phyloP scores from a whole-genome alignment of 53 echinoderm and acorn worm species.

The Holothuria scabra region DNA sequence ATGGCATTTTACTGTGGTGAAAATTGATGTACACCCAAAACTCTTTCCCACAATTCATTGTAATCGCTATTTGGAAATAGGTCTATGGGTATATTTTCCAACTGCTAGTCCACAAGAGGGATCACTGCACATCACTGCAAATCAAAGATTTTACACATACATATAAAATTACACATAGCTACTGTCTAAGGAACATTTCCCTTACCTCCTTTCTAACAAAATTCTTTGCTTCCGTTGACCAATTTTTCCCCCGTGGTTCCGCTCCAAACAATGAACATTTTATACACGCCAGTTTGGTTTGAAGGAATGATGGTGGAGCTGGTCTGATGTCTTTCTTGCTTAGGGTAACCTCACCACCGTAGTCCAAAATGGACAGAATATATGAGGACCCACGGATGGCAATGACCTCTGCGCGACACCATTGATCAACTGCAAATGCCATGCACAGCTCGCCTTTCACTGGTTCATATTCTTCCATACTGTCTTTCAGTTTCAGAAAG shows the following conservation, averaged over 20 bases:
- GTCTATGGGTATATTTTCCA: no score
- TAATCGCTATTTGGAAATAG: no score
- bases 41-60: no score
- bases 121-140: no score
- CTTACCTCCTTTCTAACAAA: conserved; percentile 22
- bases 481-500: not conserved
- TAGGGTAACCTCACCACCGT: conserved; percentile 4
- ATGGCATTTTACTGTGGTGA: no score
- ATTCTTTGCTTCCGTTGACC: not conserved
- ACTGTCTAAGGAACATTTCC: no score
- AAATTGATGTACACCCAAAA: no score
- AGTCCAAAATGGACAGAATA: not conserved
- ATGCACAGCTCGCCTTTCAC: conserved; percentile 26
- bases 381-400: not conserved
- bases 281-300: conserved; percentile 2
- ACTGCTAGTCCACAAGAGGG: no score
- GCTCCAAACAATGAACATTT: conserved; percentile 32
- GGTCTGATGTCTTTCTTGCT: not conserved
- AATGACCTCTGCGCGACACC: conserved; percentile 39
- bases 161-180: no score
- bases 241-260: not conserved
- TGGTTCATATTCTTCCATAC: not conserved
- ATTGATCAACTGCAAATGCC: conserved; percentile 16
- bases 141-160: no score
- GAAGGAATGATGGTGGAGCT: conserved; percentile 1